Evolutionary conservation across 2,888 invertebrate genomes (phyloP).

Genomic region (Perdita meconis): DNA sequence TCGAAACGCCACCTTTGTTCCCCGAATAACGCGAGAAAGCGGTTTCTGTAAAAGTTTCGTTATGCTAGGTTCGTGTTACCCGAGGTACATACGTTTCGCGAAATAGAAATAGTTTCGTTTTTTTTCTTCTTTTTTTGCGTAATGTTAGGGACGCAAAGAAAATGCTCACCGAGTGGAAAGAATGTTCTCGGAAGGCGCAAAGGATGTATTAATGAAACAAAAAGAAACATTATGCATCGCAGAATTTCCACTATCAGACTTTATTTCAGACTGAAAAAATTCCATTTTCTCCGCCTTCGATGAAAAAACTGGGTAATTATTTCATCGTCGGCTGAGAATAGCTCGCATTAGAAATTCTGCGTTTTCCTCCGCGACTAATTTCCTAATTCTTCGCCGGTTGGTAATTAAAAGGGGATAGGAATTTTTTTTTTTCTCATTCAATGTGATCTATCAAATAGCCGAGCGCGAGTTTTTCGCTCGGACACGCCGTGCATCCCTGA

Average conservation of each 20-base stretch:
- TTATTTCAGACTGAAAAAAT: too few relatives aligned
- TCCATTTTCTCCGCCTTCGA: too few relatives aligned
- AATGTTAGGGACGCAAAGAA: not conserved
- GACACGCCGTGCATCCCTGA: not conserved
- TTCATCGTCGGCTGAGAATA: too few relatives aligned
- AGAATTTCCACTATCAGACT: too few relatives aligned
- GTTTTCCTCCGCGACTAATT: too few relatives aligned
- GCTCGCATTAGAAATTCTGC: too few relatives aligned
- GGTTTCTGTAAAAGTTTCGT: not conserved
- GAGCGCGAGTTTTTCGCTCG: not conserved
- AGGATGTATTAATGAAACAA: too few relatives aligned
- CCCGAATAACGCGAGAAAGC: slow-evolving; percentile 1
- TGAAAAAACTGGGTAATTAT: too few relatives aligned
- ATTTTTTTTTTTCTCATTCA: not conserved
- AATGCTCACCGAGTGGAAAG: not conserved
- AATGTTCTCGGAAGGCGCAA: too few relatives aligned
- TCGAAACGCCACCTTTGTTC: slow-evolving; percentile 13
- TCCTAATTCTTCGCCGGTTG: too few relatives aligned
- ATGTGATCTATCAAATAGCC: slow-evolving; percentile 26
- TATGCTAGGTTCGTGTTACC: not conserved
- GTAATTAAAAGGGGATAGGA: not conserved
- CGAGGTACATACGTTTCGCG: not conserved
- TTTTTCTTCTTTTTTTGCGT: not conserved
- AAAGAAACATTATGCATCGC: too few relatives aligned
- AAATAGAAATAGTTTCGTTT: not conserved